Conservation (phyloP, 1,140 invertebrate species). For the Aphidius ervi region DNA sequence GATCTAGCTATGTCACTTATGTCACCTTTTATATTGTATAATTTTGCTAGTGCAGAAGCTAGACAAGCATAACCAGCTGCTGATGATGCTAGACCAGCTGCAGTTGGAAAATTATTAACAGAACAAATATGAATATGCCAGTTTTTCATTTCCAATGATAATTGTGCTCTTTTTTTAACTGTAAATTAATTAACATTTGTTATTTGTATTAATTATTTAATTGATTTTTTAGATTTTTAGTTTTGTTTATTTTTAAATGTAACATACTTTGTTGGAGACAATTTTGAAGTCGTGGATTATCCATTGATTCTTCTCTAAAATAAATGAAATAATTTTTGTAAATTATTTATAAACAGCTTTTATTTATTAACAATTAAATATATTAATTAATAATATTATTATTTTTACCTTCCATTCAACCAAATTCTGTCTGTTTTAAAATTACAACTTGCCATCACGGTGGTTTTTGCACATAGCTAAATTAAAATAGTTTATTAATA, state of each 20-base stretch:
- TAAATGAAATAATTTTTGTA: background rate
- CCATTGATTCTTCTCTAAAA: constrained; percentile 68
- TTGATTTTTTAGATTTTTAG: constrained; percentile 11
- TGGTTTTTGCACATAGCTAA: constrained; percentile 87
- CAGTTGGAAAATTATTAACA: constrained; percentile 97
- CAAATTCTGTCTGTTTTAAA: constrained; percentile 80
- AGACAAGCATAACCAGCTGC: constrained; percentile 96
- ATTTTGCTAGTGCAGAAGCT: constrained; percentile 66
- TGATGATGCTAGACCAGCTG: constrained; percentile 95
- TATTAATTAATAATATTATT: constrained; percentile 10
- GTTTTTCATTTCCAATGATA: constrained; percentile 46
- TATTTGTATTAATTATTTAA: constrained; percentile 3
- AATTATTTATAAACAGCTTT: too few relatives aligned
- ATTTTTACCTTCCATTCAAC: constrained; percentile 74
- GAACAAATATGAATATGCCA: constrained; percentile 88
- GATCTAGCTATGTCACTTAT: constrained; percentile 78
- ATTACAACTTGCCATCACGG: constrained; percentile 66
- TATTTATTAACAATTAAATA: background rate
- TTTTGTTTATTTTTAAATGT: constrained; percentile 3
- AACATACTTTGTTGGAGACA: constrained; percentile 73
- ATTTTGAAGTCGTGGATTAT: constrained; percentile 70
- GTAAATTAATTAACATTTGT: constrained; percentile 27
- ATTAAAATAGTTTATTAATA: constrained; percentile 22
- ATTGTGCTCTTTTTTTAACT: constrained; percentile 49
- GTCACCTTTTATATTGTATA: constrained; percentile 76